Percentiles rank a stretch among this genome's conserved stretches.
Conservation (phyloP, 2,797 vertebrate genomes). For the Poecile montanus region DNA sequence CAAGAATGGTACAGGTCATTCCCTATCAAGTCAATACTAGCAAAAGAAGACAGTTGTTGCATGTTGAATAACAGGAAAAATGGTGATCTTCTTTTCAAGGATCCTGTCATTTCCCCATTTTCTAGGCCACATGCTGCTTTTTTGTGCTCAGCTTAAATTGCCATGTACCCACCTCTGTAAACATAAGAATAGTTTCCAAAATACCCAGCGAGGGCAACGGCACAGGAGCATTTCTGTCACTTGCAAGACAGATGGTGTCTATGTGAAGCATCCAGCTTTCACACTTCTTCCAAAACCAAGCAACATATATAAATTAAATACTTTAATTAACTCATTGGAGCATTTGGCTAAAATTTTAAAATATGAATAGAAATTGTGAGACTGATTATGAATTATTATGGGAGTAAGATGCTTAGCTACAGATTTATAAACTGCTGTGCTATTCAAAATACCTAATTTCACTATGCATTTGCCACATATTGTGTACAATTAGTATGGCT, state of each 20-base stretch:
- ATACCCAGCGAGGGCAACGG: not conserved
- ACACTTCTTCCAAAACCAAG: not conserved
- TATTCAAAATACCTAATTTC: not conserved
- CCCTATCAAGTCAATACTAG: not conserved
- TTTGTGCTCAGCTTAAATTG: not conserved
- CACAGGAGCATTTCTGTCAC: not conserved
- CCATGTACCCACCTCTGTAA: not conserved
- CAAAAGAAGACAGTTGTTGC: not conserved
- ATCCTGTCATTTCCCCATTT: not conserved
- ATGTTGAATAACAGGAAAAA: not conserved
- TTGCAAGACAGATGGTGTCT: not conserved
- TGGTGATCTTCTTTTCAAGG: not conserved
- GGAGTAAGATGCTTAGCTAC: not conserved
- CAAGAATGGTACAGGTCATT: not conserved
- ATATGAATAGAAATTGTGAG: not conserved
- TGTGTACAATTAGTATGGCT: not conserved
- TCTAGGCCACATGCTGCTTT: not conserved
- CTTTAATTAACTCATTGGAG: not conserved
- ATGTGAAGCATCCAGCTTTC: not conserved
- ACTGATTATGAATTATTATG: not conserved
- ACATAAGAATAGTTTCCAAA: not conserved
- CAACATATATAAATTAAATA: not conserved
- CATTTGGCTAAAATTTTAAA: not conserved
- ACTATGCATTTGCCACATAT: not conserved
- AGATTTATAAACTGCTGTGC: not conserved